Conservation (phyloP, 2,113 vertebrate species). For the Hippocampus comes region DNA sequence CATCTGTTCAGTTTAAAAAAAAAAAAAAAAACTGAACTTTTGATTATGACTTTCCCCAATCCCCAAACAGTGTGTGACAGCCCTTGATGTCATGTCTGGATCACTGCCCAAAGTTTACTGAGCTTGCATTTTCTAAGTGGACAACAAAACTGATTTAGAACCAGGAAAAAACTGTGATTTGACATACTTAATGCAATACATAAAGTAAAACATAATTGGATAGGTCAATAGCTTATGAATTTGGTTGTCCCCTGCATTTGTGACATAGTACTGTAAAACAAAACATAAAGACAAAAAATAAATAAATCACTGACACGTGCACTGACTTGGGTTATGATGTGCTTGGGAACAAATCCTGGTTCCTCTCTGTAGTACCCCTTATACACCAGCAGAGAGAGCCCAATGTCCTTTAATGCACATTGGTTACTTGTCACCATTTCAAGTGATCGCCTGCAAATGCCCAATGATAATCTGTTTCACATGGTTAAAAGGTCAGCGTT, state of each 20-base stretch:
- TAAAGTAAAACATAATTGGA: neutral
- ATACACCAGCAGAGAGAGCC: conserved; percentile 42
- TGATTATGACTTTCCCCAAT: neutral
- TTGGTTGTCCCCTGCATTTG: neutral
- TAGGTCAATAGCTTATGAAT: neutral
- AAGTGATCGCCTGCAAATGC: conserved; percentile 33
- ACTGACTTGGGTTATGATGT: too few species aligned
- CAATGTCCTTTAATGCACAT: conserved; percentile 22
- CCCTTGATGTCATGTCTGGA: neutral
- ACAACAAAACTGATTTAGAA: neutral
- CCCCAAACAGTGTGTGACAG: neutral
- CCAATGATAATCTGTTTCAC: conserved; percentile 34
- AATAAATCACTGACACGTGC: too few species aligned
- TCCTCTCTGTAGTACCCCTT: conserved; percentile 5
- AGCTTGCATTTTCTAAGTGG: neutral
- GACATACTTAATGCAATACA: neutral
- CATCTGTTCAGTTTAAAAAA: neutral
- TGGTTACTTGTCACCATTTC: conserved; percentile 14
- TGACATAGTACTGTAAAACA: too few species aligned
- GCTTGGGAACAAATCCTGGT: neutral
- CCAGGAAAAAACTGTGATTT: neutral
- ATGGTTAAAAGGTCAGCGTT: conserved; percentile 37
- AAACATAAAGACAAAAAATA: too few species aligned
- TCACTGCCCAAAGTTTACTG: neutral
- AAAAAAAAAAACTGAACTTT: neutral